Base-by-base conservation (phyloP, 2,888 invertebrate species). In the Ophion ellenae region DNA sequence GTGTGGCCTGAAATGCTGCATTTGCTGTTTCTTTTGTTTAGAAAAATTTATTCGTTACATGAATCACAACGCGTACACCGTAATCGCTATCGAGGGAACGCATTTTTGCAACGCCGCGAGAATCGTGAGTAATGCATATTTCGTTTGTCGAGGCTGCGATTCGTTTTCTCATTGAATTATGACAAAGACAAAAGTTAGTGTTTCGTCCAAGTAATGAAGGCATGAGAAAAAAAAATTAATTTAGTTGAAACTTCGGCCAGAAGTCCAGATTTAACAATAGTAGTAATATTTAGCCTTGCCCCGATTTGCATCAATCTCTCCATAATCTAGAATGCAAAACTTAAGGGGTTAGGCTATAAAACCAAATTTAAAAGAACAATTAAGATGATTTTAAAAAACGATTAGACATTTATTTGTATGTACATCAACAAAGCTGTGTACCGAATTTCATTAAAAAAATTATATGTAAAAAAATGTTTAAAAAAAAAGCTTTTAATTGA, bases 51-150 rank as follows among this genome's bases (percentile, higher is more conserved):
- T 99, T 88, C 96, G 97, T 57, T 99, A 97, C 92, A 95, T 99
- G 91, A 98, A 98, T 94, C 98, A 98, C 92, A 99, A 99, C 94
- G 99, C 99, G 0, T 99, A 99, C 92, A 98, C 98, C 0, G 97
- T 99, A 71, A 97, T 99, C 85, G 98, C 98, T 11, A 98, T 99
- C 90, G 98, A 98, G 94, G 97, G 98, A 77, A 97, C 97, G 84
- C 96, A 97, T 93, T 99, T 99, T 94, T 99, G 98, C 92, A 97
- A 97, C 90, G 98, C 98, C 63, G 98, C 98, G 75, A 97, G 96
- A 92, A 97, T 97, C 94, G 98, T 98, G 94, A 95, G 95, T 94
- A 45, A 64, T 40, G 40, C 40, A 40, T 40, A 40, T 40, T 40
- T 40, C 7, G 2, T 40, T 40, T 40, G 40, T 40, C 40, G 40